Evolutionary conservation across 1,140 invertebrate genomes (phyloP).

Genomic region (Zaprionus vittiger): DNA sequence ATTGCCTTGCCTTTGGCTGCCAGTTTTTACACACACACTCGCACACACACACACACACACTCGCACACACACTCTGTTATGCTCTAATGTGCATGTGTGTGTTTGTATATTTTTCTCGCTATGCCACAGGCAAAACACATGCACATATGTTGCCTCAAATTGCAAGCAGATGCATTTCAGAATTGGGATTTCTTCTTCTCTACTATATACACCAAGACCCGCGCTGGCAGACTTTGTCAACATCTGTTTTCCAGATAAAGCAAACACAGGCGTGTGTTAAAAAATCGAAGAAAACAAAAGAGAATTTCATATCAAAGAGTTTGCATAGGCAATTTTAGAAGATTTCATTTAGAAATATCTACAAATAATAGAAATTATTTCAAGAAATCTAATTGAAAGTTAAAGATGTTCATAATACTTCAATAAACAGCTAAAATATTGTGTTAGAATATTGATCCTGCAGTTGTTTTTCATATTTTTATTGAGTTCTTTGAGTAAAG

Average conservation of each 20-base stretch:
- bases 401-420: not conserved
- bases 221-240: constrained; percentile 1
- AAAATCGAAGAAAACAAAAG: not conserved
- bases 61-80: constrained; percentile 25
- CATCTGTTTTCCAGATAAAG: constrained; percentile 5
- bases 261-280: constrained; percentile 1
- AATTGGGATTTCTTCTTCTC: constrained; percentile 1
- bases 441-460: not conserved
- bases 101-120: constrained; percentile 36
- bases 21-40: constrained; percentile 55
- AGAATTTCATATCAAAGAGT: not conserved
- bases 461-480: no score
- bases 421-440: not conserved
- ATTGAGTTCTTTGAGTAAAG: no score
- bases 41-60: constrained; percentile 32
- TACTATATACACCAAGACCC: not conserved
- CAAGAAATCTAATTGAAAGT: not conserved
- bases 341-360: not conserved
- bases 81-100: constrained; percentile 23
- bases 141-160: constrained; percentile 50
- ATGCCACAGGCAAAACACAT: constrained; percentile 30
- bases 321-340: not conserved
- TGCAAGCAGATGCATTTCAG: constrained; percentile 46
- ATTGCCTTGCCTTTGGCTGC: constrained; percentile 82
- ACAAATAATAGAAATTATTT: not conserved